phyloP scores from a whole-genome alignment of 2,888 invertebrate species.

The Gasteruption jaculator region DNA sequence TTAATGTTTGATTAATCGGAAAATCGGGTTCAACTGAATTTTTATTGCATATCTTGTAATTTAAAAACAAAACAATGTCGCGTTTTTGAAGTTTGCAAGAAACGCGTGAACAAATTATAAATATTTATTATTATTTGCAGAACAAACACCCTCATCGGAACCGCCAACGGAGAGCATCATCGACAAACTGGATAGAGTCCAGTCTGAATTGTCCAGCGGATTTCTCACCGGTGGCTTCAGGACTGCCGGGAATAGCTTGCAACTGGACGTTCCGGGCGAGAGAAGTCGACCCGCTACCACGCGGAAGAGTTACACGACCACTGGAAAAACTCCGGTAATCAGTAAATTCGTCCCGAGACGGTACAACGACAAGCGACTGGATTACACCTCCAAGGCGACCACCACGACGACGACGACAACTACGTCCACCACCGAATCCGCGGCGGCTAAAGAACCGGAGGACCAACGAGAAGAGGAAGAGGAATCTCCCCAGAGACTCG shows the following conservation, averaged over 20 bases:
- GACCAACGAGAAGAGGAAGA: conserved; percentile 10
- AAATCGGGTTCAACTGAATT: too few relatives aligned
- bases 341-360: conserved; percentile 43
- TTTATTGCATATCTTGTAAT: too few relatives aligned
- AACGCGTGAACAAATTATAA: too few relatives aligned
- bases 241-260: conserved; percentile 61
- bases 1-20: too few relatives aligned
- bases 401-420: conserved; percentile 29
- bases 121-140: too few relatives aligned
- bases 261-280: conserved; percentile 58
- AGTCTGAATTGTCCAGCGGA: conserved; percentile 77
- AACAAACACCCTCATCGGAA: conserved; percentile 13
- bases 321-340: conserved; percentile 51
- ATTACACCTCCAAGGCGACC: conserved; percentile 22
- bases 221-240: conserved; percentile 70
- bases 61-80: too few relatives aligned
- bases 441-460: neutral
- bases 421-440: conserved; percentile 22
- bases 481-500: neutral
- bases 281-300: conserved; percentile 59
- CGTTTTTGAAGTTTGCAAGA: too few relatives aligned
- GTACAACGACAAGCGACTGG: conserved; percentile 38
- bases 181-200: conserved; percentile 79
- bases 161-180: conserved; percentile 74
- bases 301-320: conserved; percentile 54